Evolutionary conservation across 2,888 invertebrate species (phyloP), one percentile per base, ranked within the genome.

Genomic region (Eupithecia insigniata): DNA sequence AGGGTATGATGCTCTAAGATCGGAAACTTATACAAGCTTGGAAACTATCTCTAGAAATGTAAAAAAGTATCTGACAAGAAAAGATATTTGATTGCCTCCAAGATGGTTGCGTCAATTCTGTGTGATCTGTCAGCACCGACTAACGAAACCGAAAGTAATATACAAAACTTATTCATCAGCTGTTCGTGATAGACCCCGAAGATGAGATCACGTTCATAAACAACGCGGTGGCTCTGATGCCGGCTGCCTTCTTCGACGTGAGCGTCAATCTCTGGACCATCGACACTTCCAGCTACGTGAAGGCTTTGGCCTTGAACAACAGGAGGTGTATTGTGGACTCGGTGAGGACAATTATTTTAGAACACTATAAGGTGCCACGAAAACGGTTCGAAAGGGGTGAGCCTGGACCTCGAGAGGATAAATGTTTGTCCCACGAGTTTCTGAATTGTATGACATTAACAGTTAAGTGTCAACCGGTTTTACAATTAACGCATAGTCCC

Each of bases 201-300:
- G 84, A 87, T 5, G 79, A 78, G 30, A 71, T 89, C 22, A 87
- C 89, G 0, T 72, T 89, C 1, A 72, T 89, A 18, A 86, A 89
- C 64, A 86, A 82, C 58, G 79, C 81, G 2, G 83, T 88, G 28
- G 76, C 78, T 1, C 66, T 90, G 22, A 85, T 83, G 0, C 79
- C 87, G 0, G 79, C 77, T 10, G 83, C 86, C 0, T 86, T 81
- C 28, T 91, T 86, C 64, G 91, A 92, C 71, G 81, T 92, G 12
- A 87, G 86, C 12, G 72, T 92, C 0, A 84, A 85, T 16, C 83
- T 89, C 0, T 92, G 89, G 89, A 81, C 84, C 2, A 92, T 92
- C 0, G 91, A 91, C 71, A 89, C 92, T 0, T 90, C 92, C 0
- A 78, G 76, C 0, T 84, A 90, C 28, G 92, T 91, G 0, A 88